Conservation (phyloP, 2,113 vertebrate genomes). For the Alouatta palliata region DNA sequence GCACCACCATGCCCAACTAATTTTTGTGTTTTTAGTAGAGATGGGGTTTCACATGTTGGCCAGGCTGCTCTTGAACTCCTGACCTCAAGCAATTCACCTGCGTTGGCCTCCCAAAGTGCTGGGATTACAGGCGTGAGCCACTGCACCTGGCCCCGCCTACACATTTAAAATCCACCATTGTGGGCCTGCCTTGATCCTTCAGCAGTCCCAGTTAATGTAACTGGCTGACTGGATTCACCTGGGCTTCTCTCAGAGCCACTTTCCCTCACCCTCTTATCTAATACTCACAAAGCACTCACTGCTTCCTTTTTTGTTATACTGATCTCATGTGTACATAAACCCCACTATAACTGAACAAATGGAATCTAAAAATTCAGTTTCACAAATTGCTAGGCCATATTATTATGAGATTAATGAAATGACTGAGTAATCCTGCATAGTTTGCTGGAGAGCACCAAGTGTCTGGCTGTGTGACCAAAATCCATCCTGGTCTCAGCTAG, state of each 20-base stretch:
- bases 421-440: not conserved
- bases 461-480: not conserved
- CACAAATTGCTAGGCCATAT: not conserved
- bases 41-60: no score
- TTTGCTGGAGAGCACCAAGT: not conserved
- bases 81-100: no score
- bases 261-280: not conserved
- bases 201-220: no score
- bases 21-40: no score
- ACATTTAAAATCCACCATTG: no score
- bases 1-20: no score
- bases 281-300: not conserved
- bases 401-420: not conserved
- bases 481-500: not conserved
- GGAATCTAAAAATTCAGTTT: not conserved
- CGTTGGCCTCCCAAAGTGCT: no score
- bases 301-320: not conserved
- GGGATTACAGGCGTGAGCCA: no score
- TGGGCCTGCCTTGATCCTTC: no score
- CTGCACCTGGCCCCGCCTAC: no score
- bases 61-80: no score
- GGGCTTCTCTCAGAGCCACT: not conserved
- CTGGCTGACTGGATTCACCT: no score
- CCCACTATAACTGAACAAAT: not conserved
- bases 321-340: not conserved